Evolutionary conservation across 2,797 vertebrate species (phyloP).

Genomic region (Todus mexicanus): DNA sequence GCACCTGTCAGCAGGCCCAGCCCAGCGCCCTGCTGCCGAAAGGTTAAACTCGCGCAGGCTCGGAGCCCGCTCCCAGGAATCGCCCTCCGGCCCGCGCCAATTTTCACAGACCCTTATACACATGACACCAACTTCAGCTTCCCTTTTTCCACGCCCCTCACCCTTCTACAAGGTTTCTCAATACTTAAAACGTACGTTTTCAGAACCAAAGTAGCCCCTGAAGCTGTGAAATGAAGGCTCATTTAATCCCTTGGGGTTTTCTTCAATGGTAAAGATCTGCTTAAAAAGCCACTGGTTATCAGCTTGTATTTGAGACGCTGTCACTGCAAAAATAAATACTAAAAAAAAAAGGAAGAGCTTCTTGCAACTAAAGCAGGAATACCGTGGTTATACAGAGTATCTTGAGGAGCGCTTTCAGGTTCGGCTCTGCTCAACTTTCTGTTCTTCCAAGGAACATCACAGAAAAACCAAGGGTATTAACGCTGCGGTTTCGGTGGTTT

Average conservation of each 20-base stretch:
- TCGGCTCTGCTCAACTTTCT: background rate
- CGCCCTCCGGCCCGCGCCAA: background rate
- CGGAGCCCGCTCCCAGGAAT: background rate
- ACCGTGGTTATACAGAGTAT: background rate
- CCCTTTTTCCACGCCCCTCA: background rate
- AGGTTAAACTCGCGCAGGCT: background rate
- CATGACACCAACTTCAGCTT: background rate
- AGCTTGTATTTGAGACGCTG: background rate
- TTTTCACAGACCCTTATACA: background rate
- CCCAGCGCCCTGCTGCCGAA: background rate
- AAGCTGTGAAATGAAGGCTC: background rate
- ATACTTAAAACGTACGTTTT: background rate
- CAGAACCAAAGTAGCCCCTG: background rate
- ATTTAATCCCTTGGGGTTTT: background rate
- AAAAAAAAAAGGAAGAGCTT: background rate
- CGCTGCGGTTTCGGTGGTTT: rapidly evolving
- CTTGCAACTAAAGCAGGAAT: background rate
- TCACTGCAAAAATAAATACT: background rate
- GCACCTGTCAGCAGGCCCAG: background rate
- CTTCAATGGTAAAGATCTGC: background rate
- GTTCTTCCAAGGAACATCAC: background rate
- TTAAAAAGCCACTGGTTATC: background rate
- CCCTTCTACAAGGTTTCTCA: too few relatives aligned
- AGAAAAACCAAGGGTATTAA: background rate
- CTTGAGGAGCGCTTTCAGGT: background rate